These are phyloP conservation scores for Coracopsis vasa DNA, from an alignment of 2,113 vertebrate genomes.

Conservation along the genomic window DNA sequence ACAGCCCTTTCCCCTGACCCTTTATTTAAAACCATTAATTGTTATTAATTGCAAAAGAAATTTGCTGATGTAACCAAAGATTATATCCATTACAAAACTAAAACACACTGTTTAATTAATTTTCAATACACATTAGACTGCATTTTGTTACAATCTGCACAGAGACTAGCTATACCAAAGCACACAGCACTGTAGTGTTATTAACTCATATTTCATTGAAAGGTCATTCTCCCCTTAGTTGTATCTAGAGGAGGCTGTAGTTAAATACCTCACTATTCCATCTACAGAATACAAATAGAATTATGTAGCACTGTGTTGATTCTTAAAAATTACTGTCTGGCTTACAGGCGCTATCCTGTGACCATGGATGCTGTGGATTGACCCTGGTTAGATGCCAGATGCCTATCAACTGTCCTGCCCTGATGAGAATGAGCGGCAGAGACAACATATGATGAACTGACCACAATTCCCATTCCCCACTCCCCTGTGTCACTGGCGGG, in stretches of 20 bases:
- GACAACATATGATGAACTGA: not conserved
- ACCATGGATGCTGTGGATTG: too few relatives aligned
- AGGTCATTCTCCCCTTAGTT: constrained; percentile 54
- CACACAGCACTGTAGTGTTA: constrained; percentile 27
- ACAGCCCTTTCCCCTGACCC: not conserved
- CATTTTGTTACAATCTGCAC: constrained; percentile 45
- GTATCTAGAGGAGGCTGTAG: constrained; percentile 14
- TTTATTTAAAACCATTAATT: constrained; percentile 50
- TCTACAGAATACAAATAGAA: constrained; percentile 20
- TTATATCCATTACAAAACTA: constrained; percentile 30
- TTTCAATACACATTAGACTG: constrained; percentile 64
- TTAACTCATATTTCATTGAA: constrained; percentile 68
- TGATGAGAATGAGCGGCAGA: not conserved
- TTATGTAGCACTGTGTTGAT: not conserved
- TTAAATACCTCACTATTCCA: constrained; percentile 27
- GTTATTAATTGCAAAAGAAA: constrained; percentile 64
- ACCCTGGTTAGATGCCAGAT: not conserved
- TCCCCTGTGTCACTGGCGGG: not conserved
- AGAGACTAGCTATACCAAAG: constrained; percentile 39
- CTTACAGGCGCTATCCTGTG: not conserved
- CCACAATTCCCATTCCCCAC: not conserved
- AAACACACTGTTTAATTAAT: constrained; percentile 54
- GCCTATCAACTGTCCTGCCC: not conserved
- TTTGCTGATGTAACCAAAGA: constrained; percentile 35
- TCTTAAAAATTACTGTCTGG: not conserved